These are phyloP conservation scores for Florisuga fusca DNA, from an alignment of 2,797 vertebrate genomes.

Conservation along the genomic window DNA sequence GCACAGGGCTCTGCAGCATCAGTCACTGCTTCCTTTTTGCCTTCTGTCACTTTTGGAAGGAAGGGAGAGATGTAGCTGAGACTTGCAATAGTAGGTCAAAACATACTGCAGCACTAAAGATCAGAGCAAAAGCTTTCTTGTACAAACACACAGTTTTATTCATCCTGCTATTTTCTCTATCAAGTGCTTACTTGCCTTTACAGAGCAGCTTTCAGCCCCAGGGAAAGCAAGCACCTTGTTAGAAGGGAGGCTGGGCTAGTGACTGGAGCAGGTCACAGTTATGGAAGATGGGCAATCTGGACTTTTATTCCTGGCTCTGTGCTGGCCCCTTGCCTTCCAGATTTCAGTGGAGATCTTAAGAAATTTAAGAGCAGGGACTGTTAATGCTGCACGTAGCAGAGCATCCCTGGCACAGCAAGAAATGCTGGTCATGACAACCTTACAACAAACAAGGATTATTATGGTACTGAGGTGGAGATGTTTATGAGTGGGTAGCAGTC, in stretches of 20 bases:
- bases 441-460: not conserved
- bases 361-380: not conserved
- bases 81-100: constrained; percentile 72
- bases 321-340: not conserved
- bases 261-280: not conserved
- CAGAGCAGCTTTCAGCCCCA: not conserved
- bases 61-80: constrained; percentile 63
- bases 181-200: constrained; percentile 24
- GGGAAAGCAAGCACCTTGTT: not conserved
- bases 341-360: not conserved
- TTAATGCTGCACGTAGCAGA: not conserved
- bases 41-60: constrained; percentile 64
- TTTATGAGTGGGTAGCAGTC: not conserved
- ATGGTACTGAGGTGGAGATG: not conserved
- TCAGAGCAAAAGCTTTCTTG: constrained; percentile 61
- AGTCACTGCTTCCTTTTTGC: not conserved
- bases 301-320: not conserved
- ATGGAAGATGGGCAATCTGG: not conserved
- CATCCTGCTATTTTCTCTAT: constrained; percentile 58
- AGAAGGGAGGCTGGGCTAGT: not conserved
- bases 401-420: not conserved
- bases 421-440: not conserved
- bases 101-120: constrained; percentile 53
- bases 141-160: constrained; percentile 54
- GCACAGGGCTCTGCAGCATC: constrained; percentile 1